Base-by-base conservation (phyloP, 2,888 invertebrate species). In the Leptura quadrifasciata region DNA sequence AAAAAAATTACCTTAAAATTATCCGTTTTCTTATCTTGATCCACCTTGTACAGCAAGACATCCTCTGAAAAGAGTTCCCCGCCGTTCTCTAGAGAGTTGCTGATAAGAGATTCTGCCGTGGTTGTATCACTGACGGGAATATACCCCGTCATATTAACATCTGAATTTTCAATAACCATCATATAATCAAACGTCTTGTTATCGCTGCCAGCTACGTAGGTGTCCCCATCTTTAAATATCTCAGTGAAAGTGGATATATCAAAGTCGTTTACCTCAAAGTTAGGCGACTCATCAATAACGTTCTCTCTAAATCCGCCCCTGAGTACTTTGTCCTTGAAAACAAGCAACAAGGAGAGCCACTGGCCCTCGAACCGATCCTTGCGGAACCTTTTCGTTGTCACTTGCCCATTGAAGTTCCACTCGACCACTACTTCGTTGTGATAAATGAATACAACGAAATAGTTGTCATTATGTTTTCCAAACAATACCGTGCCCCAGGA, bases 401-500 rank as follows among this genome's bases (percentile, higher is more conserved):
- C 86, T 17, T 86, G 87, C 12, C 79, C 78, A 64, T 90, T 90
- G 78, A 93, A 89, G 77, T 91, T 91, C 94, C 94, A 96, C 80
- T 93, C 92, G 68, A 95, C 90, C 0, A 94, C 92, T 24, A 95
- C 93, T 84, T 93, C 93, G 84, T 93, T 94, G 81, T 91, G 91
- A 88, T 92, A 94, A 76, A 94, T 93, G 75, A 93, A 94, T 74
- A 95, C 91, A 57, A 92, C 93, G 88, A 95, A 94, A 90, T 92
- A 91, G 88, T 92, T 91, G 54, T 92, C 91, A 55, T 90, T 89
- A 27, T 89, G 84, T 82, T 92, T 92, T 31, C 95, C 93, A 84
- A 94, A 94, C 84, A 97, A 90, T 35, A 96, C 86, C 2, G 95
- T 95, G 73, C 96, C 97, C 81, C 96, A 96, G 18, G 93, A 92